phyloP scores from a whole-genome alignment of 2,797 vertebrate genomes.

The Alosa sapidissima region DNA sequence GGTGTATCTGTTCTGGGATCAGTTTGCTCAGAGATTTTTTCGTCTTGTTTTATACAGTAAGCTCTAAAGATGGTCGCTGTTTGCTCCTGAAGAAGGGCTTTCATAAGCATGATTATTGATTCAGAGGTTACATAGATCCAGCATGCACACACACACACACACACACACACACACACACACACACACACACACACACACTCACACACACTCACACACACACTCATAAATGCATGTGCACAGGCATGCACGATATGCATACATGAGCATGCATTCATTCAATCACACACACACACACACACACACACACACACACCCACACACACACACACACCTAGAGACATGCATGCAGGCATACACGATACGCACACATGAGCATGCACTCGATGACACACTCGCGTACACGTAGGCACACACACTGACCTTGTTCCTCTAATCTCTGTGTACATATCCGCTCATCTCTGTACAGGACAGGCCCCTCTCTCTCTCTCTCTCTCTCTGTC shows the following conservation, averaged over 20 bases:
- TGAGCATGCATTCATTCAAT: not conserved
- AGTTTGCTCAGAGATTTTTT: not conserved
- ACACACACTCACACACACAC: not conserved
- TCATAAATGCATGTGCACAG: not conserved
- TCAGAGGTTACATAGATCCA: not conserved
- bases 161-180: not conserved
- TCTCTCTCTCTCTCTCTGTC: constrained; percentile 31
- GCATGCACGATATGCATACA: not conserved
- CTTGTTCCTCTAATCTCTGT: constrained; percentile 2
- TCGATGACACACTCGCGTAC: not conserved
- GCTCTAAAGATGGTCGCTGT: not conserved
- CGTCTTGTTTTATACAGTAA: not conserved
- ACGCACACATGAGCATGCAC: not conserved
- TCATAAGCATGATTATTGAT: not conserved
- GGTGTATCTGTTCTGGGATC: not conserved
- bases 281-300: not conserved
- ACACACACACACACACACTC: not conserved
- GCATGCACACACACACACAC: not conserved
- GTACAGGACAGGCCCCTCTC: constrained; percentile 12
- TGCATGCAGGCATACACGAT: not conserved
- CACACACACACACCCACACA: too few species aligned
- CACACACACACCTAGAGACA: not conserved
- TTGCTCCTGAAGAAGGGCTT: not conserved
- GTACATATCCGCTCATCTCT: not conserved
- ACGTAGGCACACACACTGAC: constrained; percentile 4